These are phyloP conservation scores for Drosophila ironensis DNA, from an alignment of 1,140 invertebrate species.

Conservation along the genomic window DNA sequence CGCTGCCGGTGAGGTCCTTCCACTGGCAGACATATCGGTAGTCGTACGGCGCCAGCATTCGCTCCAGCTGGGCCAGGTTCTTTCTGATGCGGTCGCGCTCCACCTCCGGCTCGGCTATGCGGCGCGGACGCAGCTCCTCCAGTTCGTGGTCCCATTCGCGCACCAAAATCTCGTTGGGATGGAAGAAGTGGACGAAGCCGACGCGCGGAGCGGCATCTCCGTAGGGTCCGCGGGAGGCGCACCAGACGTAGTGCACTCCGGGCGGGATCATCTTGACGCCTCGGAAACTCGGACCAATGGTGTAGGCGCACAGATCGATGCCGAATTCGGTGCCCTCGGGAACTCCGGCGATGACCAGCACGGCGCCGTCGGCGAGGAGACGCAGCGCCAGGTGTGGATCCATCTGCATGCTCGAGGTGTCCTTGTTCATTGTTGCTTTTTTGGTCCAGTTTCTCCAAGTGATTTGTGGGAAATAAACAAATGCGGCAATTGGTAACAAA, in stretches of 20 bases:
- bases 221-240: constrained; percentile 84
- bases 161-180: constrained; percentile 91
- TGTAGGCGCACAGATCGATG: constrained; percentile 98
- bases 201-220: constrained; percentile 85
- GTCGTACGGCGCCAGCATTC: constrained; percentile 94
- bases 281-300: constrained; percentile 94
- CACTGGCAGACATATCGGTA: constrained; percentile 94
- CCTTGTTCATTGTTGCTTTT: constrained; percentile 76
- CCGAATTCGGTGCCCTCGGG: constrained; percentile 95
- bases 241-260: constrained; percentile 97
- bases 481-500: too few species aligned
- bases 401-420: constrained; percentile 84
- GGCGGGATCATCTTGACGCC: constrained; percentile 99
- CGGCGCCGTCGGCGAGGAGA: constrained; percentile 91
- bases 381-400: constrained; percentile 89
- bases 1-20: constrained; percentile 90
- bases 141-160: constrained; percentile 91
- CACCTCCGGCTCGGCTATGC: constrained; percentile 82
- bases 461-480: too few species aligned
- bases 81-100: constrained; percentile 85
- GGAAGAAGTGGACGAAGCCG: constrained; percentile 95
- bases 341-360: constrained; percentile 91
- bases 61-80: constrained; percentile 91
- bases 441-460: background rate
- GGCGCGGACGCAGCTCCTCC: constrained; percentile 86